Evolutionary conservation across 1,140 invertebrate species (phyloP), one percentile per base, ranked within the genome.

Genomic region (Ips nitidus): DNA sequence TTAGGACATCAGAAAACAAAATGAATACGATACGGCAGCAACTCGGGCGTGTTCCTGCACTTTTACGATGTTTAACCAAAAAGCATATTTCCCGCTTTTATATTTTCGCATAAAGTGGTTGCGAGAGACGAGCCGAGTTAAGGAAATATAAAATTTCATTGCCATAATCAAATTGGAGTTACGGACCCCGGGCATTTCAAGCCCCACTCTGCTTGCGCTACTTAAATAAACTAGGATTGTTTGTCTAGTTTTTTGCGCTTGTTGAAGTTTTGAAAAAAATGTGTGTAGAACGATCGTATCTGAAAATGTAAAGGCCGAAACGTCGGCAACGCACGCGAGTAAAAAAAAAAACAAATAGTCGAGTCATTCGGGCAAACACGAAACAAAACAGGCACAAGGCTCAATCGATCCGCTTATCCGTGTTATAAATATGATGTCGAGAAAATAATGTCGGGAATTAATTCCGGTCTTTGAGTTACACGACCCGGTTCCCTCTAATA

Each of bases 1-100:
- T 61, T 47, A 61, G 45, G 22, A 7, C 41, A 61, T 47, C 8
- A 61, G 59, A 42, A 53, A 61, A 61, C 59, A 61, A 61, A 61
- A 61, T 61, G 59, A 61, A 61, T 61, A 61, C 38, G 59, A 61
- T 61, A 61, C 59, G 42, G 8, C 43, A 4, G 52, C 52, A 47
- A 22, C 43, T 50, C 59, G n/a, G 59, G 57, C 41, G 40, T n/a
- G 38, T n/a, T 61, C 59, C 47, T 38, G 47, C 59, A 61, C 42
- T 61, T 61, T 61, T 61, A 61, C 47, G 45, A 61, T 50, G 59
- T 45, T 61, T 47, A 61, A 40, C 42, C 47, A 61, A 61, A 61
- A 61, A 61, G 43, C 43, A 61, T 61, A 61, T 61, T 61, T 61
- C 47, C 59, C 59, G 59, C 59, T 47, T 61, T 61, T 50, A 61